Evolutionary conservation across 2,888 invertebrate genomes (phyloP).

Genomic region (Cataglyphis rosenhaueri): DNA sequence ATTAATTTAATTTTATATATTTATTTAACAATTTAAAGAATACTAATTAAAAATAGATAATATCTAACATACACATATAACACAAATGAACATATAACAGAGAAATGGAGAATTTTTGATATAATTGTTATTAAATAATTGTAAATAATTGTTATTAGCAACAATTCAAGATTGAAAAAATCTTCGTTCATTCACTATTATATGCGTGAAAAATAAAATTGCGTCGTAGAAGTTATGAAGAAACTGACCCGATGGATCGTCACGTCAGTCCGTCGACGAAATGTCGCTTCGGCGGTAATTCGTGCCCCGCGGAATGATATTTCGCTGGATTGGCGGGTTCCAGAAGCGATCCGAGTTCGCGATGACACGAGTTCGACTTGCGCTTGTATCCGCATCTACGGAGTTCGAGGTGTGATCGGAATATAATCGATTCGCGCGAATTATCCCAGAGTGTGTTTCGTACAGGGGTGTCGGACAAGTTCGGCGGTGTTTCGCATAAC

Average conservation of each 20-base stretch:
- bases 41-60: slow-evolving; percentile 1
- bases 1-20: background rate
- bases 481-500: slow-evolving; percentile 59
- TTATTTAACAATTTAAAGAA: background rate
- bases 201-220: slow-evolving; percentile 2
- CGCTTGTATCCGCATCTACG: slow-evolving; percentile 39
- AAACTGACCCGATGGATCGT: slow-evolving; percentile 22
- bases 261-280: slow-evolving; percentile 39
- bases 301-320: slow-evolving; percentile 60
- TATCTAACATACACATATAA: background rate
- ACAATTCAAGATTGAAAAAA: background rate
- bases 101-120: background rate
- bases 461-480: slow-evolving; percentile 28
- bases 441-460: slow-evolving; percentile 57
- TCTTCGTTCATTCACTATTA: background rate
- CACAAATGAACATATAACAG: background rate
- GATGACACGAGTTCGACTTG: slow-evolving; percentile 51
- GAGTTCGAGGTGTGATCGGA: slow-evolving; percentile 72
- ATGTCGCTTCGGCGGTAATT: slow-evolving; percentile 48
- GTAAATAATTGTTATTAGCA: background rate
- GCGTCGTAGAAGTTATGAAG: background rate
- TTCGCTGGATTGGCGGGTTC: slow-evolving; percentile 68
- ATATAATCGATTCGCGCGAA: slow-evolving; percentile 66
- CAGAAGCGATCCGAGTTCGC: slow-evolving; percentile 53
- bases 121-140: background rate